These are phyloP conservation scores for Euleptes europaea DNA, from an alignment of 2,113 vertebrate genomes.

Conservation along the genomic window DNA sequence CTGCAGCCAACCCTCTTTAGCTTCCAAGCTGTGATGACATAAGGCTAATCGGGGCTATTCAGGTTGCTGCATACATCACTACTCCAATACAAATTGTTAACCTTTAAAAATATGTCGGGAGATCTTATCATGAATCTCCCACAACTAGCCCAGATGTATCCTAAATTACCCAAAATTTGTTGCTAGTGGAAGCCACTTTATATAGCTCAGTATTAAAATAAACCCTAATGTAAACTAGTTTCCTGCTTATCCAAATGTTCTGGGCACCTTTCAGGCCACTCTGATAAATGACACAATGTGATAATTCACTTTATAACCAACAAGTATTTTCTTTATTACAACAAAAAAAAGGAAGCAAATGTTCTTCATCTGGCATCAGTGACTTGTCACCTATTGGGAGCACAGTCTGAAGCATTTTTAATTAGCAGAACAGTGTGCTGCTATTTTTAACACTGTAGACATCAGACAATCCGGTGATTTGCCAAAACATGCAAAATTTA, in stretches of 20 bases:
- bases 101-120: too few relatives aligned
- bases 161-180: not conserved
- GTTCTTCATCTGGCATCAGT: slow-evolving; percentile 18
- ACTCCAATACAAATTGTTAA: too few relatives aligned
- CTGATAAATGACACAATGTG: not conserved
- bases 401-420: slow-evolving; percentile 34
- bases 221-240: not conserved
- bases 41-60: too few relatives aligned
- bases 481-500: not conserved
- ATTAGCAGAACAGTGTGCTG: slow-evolving; percentile 50
- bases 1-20: too few relatives aligned
- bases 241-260: not conserved
- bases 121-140: too few relatives aligned
- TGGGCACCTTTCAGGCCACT: not conserved
- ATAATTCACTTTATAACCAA: not conserved
- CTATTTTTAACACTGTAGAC: slow-evolving; percentile 55
- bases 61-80: too few relatives aligned
- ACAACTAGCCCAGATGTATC: too few relatives aligned
- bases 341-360: slow-evolving; percentile 2
- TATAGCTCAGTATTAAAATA: not conserved
- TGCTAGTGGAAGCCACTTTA: not conserved
- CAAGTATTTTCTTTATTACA: slow-evolving; percentile 11
- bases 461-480: slow-evolving; percentile 17
- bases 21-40: too few relatives aligned
- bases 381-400: slow-evolving; percentile 15